A percentile compares a stretch with the other conserved stretches of the same genome.
phyloP scores from a whole-genome alignment of 2,797 vertebrate genomes.

The Pipistrellus nathusii region DNA sequence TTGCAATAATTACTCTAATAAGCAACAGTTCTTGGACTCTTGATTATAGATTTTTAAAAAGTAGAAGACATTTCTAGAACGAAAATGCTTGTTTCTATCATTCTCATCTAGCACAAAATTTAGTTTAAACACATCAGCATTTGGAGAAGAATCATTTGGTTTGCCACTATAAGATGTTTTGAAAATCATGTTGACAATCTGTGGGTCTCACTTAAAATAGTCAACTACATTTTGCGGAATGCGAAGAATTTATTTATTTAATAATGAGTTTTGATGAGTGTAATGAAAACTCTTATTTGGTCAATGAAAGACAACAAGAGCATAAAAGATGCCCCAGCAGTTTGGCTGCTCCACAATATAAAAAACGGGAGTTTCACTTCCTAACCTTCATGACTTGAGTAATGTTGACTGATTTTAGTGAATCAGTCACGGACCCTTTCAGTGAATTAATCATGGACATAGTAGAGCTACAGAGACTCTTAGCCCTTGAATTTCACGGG shows the following conservation, averaged over 20 bases:
- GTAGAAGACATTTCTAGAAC: constrained; percentile 47
- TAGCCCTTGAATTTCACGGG: not conserved
- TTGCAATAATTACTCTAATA: constrained; percentile 29
- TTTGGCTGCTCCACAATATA: not conserved
- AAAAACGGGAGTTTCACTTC: not conserved
- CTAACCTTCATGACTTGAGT: not conserved
- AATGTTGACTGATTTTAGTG: not conserved
- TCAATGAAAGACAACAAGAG: not conserved
- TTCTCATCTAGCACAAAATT: not conserved
- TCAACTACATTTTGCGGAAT: constrained; percentile 39
- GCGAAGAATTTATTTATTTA: constrained; percentile 29
- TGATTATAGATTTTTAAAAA: constrained; percentile 21
- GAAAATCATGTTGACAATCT: constrained; percentile 36
- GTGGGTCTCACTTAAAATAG: constrained; percentile 62
- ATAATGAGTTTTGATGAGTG: not conserved
- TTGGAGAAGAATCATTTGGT: constrained; percentile 61
- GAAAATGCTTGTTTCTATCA: constrained; percentile 14
- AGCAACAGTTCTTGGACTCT: not conserved
- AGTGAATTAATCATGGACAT: not conserved
- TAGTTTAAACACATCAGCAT: constrained; percentile 38
- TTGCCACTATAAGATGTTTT: constrained; percentile 28
- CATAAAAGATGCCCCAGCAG: not conserved
- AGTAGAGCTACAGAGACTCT: not conserved
- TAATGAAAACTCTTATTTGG: constrained; percentile 29
- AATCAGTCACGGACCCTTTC: not conserved